Evolutionary conservation across 1,140 invertebrate species (phyloP).

Genomic region (Camponotus vicinus): DNA sequence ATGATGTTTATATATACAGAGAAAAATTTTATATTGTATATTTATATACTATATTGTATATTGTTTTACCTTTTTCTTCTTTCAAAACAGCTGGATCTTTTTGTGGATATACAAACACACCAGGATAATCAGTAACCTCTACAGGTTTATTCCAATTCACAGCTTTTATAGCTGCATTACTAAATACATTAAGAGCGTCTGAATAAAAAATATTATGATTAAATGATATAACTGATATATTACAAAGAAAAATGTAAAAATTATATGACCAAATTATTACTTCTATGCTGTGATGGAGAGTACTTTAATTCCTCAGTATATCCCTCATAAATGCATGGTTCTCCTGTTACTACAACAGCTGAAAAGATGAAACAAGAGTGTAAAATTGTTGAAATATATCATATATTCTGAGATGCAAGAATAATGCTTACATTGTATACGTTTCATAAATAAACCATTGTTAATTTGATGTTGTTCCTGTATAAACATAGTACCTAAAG

Average conservation of each 20-base stretch:
- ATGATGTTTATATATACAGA: no score
- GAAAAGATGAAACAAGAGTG: conserved; percentile 62
- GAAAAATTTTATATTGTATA: no score
- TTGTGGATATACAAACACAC: conserved; percentile 78
- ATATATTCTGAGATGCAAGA: conserved; percentile 83
- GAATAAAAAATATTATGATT: not conserved
- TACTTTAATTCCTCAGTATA: no score
- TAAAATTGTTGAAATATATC: conserved; percentile 83
- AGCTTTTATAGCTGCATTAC: conserved; percentile 78
- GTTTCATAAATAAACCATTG: conserved; percentile 88
- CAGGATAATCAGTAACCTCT: conserved; percentile 77
- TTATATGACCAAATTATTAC: not conserved
- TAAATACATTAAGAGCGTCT: conserved; percentile 70
- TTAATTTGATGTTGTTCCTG: conserved; percentile 88
- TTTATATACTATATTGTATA: no score
- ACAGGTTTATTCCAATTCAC: conserved; percentile 73
- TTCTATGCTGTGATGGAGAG: conserved; percentile 43
- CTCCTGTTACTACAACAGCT: conserved; percentile 87
- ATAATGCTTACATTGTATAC: conserved; percentile 89
- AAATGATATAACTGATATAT: not conserved
- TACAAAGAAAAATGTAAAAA: not conserved
- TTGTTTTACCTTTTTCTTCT: not conserved
- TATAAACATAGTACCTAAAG: conserved; percentile 88
- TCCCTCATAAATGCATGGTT: conserved; percentile 80
- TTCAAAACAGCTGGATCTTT: not conserved